Percentiles rank a stretch among this genome's conserved stretches.
Conservation (phyloP, 2,113 vertebrate species). For the Clarias magur region DNA sequence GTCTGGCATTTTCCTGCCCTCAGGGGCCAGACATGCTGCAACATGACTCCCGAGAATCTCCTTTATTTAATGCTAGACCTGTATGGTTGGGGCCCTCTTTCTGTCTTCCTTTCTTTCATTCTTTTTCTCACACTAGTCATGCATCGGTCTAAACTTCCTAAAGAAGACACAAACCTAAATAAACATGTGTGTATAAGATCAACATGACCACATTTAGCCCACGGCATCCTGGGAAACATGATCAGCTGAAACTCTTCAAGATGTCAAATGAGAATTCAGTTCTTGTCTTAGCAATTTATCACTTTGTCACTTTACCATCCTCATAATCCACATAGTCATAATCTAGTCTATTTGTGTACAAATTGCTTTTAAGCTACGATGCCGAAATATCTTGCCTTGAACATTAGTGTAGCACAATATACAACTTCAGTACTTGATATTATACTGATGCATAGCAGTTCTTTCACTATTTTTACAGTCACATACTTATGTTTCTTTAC, state of each 20-base stretch:
- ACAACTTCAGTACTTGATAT: background rate
- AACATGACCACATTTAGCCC: background rate
- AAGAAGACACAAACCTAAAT: conserved; percentile 26
- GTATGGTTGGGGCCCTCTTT: conserved; percentile 57
- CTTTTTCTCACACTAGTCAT: background rate
- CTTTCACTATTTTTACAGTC: background rate
- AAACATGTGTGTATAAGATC: background rate
- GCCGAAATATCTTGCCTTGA: background rate
- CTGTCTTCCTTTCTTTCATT: conserved; percentile 43
- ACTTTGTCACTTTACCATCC: background rate
- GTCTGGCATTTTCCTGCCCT: conserved; percentile 52
- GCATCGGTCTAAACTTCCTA: conserved; percentile 6
- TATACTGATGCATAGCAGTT: no score
- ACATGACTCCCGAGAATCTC: conserved; percentile 48
- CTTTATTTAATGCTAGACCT: conserved; percentile 47
- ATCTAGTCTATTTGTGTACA: background rate
- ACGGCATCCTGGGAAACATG: background rate
- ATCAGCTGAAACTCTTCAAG: background rate
- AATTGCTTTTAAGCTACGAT: background rate
- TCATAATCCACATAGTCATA: background rate
- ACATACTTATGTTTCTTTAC: background rate
- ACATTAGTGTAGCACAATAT: background rate
- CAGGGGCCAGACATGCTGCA: conserved; percentile 52
- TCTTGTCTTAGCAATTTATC: background rate
- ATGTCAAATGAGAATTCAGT: background rate